Conservation (phyloP, 2,797 vertebrate species). For the Lerista edwardsae region DNA sequence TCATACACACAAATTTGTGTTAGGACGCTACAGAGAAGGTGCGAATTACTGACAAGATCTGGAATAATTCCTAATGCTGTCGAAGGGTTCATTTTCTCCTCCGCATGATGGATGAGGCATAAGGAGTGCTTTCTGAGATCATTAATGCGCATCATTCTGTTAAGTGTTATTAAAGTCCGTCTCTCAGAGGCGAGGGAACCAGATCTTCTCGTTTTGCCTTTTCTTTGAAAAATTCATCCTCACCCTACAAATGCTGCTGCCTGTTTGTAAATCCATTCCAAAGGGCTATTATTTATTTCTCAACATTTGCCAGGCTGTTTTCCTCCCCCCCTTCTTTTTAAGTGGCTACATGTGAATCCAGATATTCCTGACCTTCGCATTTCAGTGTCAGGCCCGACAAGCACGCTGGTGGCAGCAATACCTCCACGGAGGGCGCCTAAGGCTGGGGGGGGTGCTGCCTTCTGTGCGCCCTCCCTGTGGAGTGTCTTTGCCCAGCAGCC, state of each 20-base stretch:
- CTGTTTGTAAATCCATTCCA: slow-evolving; percentile 49
- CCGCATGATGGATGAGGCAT: slow-evolving; percentile 81
- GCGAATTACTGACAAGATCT: slow-evolving; percentile 85
- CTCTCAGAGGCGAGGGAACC: slow-evolving; percentile 77
- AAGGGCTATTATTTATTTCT: slow-evolving; percentile 33
- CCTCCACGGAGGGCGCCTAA: not conserved
- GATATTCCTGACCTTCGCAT: slow-evolving; percentile 24
- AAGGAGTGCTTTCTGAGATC: slow-evolving; percentile 81
- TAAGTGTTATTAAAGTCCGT: slow-evolving; percentile 83
- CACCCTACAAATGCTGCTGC: slow-evolving; percentile 23
- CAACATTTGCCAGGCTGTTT: slow-evolving; percentile 10
- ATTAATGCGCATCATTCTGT: slow-evolving; percentile 82
- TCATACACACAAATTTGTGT: slow-evolving; percentile 78
- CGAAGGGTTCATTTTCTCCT: slow-evolving; percentile 81
- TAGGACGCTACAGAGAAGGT: slow-evolving; percentile 78
- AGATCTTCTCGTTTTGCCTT: slow-evolving; percentile 69
- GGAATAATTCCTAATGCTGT: slow-evolving; percentile 83
- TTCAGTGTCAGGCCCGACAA: slow-evolving; percentile 5
- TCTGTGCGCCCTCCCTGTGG: not conserved
- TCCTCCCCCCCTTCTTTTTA: slow-evolving; percentile 41
- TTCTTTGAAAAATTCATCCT: slow-evolving; percentile 31
- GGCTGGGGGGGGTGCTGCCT: slow-evolving; percentile 24
- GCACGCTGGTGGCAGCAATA: rapidly evolving
- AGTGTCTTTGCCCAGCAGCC: not conserved
- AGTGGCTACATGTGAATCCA: slow-evolving; percentile 27